Percentiles rank a stretch among this genome's conserved stretches.
Conservation (phyloP, 2,113 vertebrate species). For the Aptenodytes forsteri region DNA sequence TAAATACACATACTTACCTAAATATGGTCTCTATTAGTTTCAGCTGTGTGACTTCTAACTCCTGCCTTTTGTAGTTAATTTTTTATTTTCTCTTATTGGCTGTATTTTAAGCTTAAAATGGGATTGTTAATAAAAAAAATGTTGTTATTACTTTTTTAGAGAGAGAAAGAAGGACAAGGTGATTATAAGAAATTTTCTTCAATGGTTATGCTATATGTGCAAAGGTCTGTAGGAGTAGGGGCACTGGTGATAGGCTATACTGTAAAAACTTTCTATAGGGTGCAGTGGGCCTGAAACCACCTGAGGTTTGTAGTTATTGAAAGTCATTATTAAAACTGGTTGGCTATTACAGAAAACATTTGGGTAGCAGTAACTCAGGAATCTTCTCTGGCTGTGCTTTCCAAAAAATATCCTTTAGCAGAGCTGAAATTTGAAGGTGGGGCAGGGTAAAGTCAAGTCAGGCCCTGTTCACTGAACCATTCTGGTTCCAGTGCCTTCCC, state of each 20-base stretch:
- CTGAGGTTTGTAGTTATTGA: not conserved
- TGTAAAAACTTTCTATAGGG: not conserved
- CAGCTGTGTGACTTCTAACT: not conserved
- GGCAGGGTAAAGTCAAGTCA: not conserved
- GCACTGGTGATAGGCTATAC: not conserved
- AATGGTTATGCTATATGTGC: not conserved
- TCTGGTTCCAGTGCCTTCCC: not conserved
- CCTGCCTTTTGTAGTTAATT: not conserved
- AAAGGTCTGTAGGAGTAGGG: not conserved
- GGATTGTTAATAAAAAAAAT: not conserved
- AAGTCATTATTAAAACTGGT: not conserved
- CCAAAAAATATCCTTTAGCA: not conserved
- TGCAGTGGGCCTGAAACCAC: not conserved
- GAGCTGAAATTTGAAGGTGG: not conserved
- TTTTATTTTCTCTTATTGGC: not conserved
- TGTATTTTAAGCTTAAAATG: not conserved
- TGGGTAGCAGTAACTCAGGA: not conserved
- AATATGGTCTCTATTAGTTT: constrained; percentile 30
- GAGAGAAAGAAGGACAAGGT: not conserved
- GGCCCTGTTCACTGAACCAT: not conserved
- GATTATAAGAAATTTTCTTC: not conserved
- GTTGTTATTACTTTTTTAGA: not conserved
- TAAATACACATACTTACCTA: not conserved
- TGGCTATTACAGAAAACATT: not conserved
- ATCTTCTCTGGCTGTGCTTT: not conserved